phyloP scores from a whole-genome alignment of 2,888 invertebrate species.

The Pomacea canaliculata region DNA sequence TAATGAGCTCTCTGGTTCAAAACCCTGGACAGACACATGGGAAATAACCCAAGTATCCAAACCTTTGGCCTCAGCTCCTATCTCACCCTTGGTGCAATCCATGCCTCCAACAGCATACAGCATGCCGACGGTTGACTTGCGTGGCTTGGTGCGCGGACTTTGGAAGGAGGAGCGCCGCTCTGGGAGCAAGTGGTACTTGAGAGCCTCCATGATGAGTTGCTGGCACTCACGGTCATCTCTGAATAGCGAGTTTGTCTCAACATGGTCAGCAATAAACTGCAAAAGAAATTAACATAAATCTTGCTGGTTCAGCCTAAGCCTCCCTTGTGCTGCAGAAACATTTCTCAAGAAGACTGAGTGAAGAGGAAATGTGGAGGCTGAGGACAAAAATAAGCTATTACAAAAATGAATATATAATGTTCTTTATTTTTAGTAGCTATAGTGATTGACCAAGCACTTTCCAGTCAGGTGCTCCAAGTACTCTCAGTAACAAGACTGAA shows the following conservation, averaged over 20 bases:
- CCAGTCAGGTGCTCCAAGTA: too few species aligned
- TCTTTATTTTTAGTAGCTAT: too few species aligned
- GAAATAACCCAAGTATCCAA: background rate
- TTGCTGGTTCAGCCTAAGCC: too few species aligned
- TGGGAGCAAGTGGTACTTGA: slow-evolving; percentile 92
- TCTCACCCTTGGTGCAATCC: slow-evolving; percentile 85
- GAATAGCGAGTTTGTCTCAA: slow-evolving; percentile 78
- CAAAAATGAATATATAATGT: background rate
- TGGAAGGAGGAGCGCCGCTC: slow-evolving; percentile 80
- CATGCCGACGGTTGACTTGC: slow-evolving; percentile 91
- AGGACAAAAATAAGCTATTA: too few species aligned
- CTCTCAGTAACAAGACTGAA: too few species aligned
- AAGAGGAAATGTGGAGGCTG: too few species aligned
- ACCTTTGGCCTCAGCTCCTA: background rate
- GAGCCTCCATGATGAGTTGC: slow-evolving; percentile 90
- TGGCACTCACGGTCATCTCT: slow-evolving; percentile 81
- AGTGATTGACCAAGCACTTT: too few species aligned
- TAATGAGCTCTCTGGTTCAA: too few species aligned
- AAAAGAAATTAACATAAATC: slow-evolving; percentile 26
- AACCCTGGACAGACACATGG: too few species aligned
- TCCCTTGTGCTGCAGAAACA: too few species aligned
- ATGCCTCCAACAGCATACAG: slow-evolving; percentile 91
- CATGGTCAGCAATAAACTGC: slow-evolving; percentile 89
- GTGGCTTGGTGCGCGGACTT: slow-evolving; percentile 85
- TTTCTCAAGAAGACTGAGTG: too few species aligned